Evolutionary conservation across 2,797 vertebrate species (phyloP).

Genomic region (Cynopterus sphinx): DNA sequence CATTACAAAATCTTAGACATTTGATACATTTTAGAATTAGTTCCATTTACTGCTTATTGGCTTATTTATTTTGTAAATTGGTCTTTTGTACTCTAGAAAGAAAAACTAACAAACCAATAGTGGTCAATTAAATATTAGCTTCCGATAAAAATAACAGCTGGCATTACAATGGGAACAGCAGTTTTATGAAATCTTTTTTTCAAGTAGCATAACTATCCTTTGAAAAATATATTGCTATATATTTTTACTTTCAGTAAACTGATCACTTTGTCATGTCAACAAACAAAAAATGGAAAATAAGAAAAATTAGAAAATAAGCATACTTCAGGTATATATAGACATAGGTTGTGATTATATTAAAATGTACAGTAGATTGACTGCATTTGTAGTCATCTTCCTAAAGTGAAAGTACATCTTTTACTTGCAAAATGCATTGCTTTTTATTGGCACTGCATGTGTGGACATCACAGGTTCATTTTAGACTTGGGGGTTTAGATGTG

Average conservation of each 20-base stretch:
- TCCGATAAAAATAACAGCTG: background rate
- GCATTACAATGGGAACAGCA: background rate
- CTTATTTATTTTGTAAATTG: background rate
- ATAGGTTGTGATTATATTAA: background rate
- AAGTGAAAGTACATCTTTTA: constrained; percentile 29
- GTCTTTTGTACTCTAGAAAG: background rate
- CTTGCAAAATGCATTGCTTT: background rate
- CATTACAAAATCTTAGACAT: background rate
- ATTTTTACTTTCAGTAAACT: background rate
- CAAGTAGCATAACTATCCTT: background rate
- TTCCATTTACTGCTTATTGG: background rate
- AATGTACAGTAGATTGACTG: background rate
- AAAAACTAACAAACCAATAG: background rate
- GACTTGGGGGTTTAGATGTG: background rate
- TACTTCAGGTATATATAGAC: background rate
- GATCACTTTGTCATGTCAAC: background rate
- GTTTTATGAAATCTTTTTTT: constrained; percentile 8
- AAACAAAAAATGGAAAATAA: constrained; percentile 35
- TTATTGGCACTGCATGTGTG: background rate
- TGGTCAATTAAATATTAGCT: background rate
- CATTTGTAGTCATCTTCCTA: constrained; percentile 13
- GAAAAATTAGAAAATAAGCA: constrained; percentile 3
- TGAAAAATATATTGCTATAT: constrained; percentile 8
- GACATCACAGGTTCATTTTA: background rate
- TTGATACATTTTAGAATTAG: background rate